Percentiles rank a stretch among this genome's conserved stretches.
Conservation (phyloP, 1,140 invertebrate species). For the Ceratosolen solmsi region DNA sequence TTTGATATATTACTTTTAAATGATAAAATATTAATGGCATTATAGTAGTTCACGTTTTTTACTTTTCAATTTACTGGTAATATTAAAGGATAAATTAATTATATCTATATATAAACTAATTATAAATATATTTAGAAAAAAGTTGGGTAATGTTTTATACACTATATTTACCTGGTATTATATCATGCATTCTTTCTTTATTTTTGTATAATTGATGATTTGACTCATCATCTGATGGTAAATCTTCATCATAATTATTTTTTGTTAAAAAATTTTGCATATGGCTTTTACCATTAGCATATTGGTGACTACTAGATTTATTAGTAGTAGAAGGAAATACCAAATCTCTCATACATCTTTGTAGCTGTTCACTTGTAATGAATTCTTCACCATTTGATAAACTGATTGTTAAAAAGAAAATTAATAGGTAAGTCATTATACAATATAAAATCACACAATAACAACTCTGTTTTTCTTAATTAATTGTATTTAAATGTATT, state of each 20-base stretch:
- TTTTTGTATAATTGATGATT: slow-evolving; percentile 43
- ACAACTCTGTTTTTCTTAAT: too few relatives aligned
- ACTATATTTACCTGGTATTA: slow-evolving; percentile 56
- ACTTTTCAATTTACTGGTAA: too few relatives aligned
- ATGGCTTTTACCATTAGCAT: slow-evolving; percentile 49
- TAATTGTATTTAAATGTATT: slow-evolving; percentile 9
- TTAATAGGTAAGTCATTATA: too few relatives aligned
- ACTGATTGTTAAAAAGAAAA: slow-evolving; percentile 69
- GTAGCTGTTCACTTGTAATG: slow-evolving; percentile 86
- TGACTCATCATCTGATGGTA: slow-evolving; percentile 61
- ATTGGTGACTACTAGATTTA: slow-evolving; percentile 49
- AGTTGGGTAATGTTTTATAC: neutral
- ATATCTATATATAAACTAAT: slow-evolving; percentile 3
- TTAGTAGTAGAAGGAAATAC: slow-evolving; percentile 61
- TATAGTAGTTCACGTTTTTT: too few relatives aligned
- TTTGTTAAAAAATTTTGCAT: slow-evolving; percentile 57
- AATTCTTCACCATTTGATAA: slow-evolving; percentile 89
- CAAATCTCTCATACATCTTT: slow-evolving; percentile 79
- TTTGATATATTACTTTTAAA: too few relatives aligned
- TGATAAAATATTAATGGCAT: too few relatives aligned
- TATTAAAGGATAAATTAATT: slow-evolving; percentile 23
- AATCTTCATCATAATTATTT: slow-evolving; percentile 55
- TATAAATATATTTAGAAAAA: too few relatives aligned
- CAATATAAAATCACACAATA: too few relatives aligned
- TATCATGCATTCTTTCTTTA: slow-evolving; percentile 56